Base-by-base conservation (phyloP, 2,888 invertebrate genomes). In the Meiosimyza decipiens region DNA sequence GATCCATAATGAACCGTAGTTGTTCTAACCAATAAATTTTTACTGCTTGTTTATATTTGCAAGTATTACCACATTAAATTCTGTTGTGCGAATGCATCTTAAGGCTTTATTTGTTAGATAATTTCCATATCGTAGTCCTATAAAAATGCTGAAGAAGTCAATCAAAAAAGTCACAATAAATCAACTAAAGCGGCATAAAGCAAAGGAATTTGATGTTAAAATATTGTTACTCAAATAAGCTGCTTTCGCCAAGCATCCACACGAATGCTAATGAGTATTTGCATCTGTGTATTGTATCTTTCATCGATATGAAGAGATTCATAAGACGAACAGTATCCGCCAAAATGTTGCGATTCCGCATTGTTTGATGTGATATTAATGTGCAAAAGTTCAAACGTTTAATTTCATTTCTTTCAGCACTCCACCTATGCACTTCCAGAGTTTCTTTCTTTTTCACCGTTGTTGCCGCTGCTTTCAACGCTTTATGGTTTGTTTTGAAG, bases 361-460 rank as follows among this genome's bases (percentile, higher is more conserved):
- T 71, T 66, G 66, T 52, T 33, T 13, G 52, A 9, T 59, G 60
- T 60, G 60, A 67, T 62, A 62, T 68, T 54, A 72, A 67, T 66
- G 72, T 28, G 40, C 54, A 72, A 59, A 67, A 67, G 71, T 71
- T 71, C 71, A 72, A 67, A 60, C 49, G 63, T 47, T 62, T n/a
- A 70, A 70, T 2, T 47, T 22, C 49, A n/a, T 54, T 12, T 47
- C 40, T 50, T 47, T 49, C 55, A n/a, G 40, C 55, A 55, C 51
- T 28, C 28, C 22, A 57, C 16, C 49, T 16, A 22, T 63, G n/a
- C 67, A 18, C 55, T 55, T 40, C 33, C 66, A 9, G 9, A 40
- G 9, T 5, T 9, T 40, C 40, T 40, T 40, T 28, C 28, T 40
- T 40, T 40, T 40, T 40, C 40, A 40, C 40, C 2, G 40, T 40